A percentile compares a stretch with the other conserved stretches of the same genome.
Conservation (phyloP, 1,140 invertebrate genomes). For the honey bee (Apis mellifera) region Amel_HAv3.1 CM009932.2:13547501-13548000, state of each 20-base stretch:
- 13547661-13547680: slow-evolving; percentile 31
- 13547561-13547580: not conserved
- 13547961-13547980: no score
- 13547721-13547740: not conserved
- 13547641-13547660: not conserved
- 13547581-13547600: not conserved
- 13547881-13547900: no score
- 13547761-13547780: not conserved
- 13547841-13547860: slow-evolving; percentile 10
- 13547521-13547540: not conserved
- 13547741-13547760: not conserved
- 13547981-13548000: no score
- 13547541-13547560: not conserved
- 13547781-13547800: slow-evolving; percentile 19
- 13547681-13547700: not conserved
- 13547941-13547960: no score
- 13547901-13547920: no score
- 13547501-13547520: no score
- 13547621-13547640: slow-evolving; percentile 20
- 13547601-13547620: not conserved
- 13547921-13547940: no score
- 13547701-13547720: not conserved
- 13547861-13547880: not conserved
- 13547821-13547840: not conserved
- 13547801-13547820: no score